These are phyloP conservation scores for Montipora sp. DNA, from an alignment of 64 coral and sea anemone genomes.

Conservation along the genomic window DNA sequence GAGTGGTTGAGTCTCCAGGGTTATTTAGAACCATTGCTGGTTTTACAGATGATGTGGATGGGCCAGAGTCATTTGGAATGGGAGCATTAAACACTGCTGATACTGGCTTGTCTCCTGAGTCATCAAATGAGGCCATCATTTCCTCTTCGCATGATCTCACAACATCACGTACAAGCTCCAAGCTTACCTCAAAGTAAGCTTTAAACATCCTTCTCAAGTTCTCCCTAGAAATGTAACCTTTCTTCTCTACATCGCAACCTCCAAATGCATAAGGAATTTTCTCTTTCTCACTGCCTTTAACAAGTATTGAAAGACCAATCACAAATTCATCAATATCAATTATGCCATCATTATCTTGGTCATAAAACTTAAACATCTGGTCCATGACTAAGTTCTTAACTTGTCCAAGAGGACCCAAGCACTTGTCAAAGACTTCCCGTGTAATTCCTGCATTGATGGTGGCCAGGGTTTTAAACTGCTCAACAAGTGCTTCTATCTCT, in stretches of 20 bases:
- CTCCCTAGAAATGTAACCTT: constrained; percentile 80
- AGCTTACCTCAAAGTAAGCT: constrained; percentile 97
- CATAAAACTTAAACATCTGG: constrained; percentile 99
- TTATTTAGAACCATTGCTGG: constrained; percentile 56
- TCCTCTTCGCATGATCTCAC: constrained; percentile 97
- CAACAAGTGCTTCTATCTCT: constrained; percentile 90
- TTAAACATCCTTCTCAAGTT: constrained; percentile 98
- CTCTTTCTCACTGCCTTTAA: constrained; percentile 96
- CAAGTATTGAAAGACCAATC: constrained; percentile 84
- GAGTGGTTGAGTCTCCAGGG: constrained; percentile 53
- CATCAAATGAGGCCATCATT: constrained; percentile 98
- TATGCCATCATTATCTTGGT: constrained; percentile 83
- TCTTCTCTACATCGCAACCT: constrained; percentile 93
- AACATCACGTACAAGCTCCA: constrained; percentile 95
- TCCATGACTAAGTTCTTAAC: constrained; percentile 95
- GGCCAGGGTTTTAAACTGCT: constrained; percentile 93
- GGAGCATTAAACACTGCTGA: constrained; percentile 97
- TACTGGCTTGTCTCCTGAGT: constrained; percentile 91
- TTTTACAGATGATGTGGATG: constrained; percentile 66
- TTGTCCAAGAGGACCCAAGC: constrained; percentile 91
- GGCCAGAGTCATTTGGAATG: constrained; percentile 68
- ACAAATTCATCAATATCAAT: constrained; percentile 97
- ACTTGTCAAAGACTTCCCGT: constrained; percentile 89
- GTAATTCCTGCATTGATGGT: constrained; percentile 85
- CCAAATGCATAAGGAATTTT: constrained; percentile 91